Percentiles rank a stretch among this genome's conserved stretches.
Conservation (phyloP, 2,113 vertebrate genomes). For the Zosterops borbonicus region DNA sequence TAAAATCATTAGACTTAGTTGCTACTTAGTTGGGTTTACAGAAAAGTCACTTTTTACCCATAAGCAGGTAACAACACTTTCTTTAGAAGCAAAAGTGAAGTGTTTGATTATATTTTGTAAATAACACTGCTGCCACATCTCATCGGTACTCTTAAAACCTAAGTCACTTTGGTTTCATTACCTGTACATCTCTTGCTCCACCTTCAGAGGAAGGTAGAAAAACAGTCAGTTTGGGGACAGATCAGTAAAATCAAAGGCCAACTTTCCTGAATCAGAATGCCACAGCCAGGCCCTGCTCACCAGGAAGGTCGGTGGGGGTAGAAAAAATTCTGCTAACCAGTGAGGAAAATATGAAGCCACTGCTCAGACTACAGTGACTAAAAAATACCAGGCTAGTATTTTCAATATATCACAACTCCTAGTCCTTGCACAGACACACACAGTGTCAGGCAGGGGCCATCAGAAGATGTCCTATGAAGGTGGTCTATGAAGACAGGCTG, state of each 20-base stretch:
- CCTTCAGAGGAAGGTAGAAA: background rate
- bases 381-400: background rate
- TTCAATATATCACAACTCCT: background rate
- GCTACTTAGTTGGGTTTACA: background rate
- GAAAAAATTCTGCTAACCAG: background rate
- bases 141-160: background rate
- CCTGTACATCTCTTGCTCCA: background rate
- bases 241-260: constrained; percentile 42
- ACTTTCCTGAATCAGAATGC: background rate
- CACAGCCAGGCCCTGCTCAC: background rate
- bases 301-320: background rate
- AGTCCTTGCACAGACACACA: background rate
- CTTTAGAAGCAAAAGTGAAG: background rate
- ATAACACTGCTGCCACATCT: background rate
- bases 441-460: background rate
- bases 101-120: background rate
- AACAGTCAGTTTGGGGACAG: constrained; percentile 26
- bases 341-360: background rate
- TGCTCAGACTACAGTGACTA: background rate
- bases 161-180: background rate
- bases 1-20: background rate
- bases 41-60: background rate
- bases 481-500: background rate
- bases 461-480: background rate
- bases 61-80: background rate